phyloP scores from a whole-genome alignment of 2,888 invertebrate genomes.

The Tupiocoris notatus region DNA sequence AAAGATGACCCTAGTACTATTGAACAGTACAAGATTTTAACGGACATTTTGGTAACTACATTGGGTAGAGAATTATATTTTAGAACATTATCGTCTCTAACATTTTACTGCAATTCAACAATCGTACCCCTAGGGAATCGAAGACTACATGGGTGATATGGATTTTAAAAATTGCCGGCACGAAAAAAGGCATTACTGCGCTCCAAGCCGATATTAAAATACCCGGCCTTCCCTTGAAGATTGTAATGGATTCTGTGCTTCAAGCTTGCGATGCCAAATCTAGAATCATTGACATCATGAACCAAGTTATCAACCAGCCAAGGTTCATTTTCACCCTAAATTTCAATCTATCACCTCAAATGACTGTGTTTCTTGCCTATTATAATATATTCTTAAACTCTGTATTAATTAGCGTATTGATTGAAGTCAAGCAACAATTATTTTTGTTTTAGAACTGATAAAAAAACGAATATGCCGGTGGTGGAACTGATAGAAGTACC shows the following conservation, averaged over 20 bases:
- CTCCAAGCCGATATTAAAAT: conserved; percentile 89
- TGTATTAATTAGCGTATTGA: not conserved
- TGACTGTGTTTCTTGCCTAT: too few relatives aligned
- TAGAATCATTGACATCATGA: conserved; percentile 84
- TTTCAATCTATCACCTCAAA: not conserved
- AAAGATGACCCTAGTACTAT: conserved; percentile 62
- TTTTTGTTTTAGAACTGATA: conserved; percentile 57
- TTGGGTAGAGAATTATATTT: not conserved
- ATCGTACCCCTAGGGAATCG: too few relatives aligned
- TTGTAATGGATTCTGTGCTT: conserved; percentile 81
- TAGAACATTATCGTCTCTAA: not conserved
- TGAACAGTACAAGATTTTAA: conserved; percentile 77
- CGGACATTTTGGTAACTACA: conserved; percentile 80
- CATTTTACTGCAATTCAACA: too few relatives aligned
- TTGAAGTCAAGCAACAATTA: too few relatives aligned
- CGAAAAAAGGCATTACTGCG: conserved; percentile 85
- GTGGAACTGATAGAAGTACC: conserved; percentile 79
- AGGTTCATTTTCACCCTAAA: conserved; percentile 17
- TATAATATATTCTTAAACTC: not conserved
- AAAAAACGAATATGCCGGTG: conserved; percentile 84
- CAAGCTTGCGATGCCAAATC: conserved; percentile 74
- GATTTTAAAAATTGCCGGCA: conserved; percentile 98
- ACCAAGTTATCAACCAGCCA: conserved; percentile 61
- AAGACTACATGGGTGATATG: conserved; percentile 99
- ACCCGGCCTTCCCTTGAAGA: conserved; percentile 80